Conservation (phyloP, 2,113 vertebrate genomes). For the Myrmecobius fasciatus region DNA sequence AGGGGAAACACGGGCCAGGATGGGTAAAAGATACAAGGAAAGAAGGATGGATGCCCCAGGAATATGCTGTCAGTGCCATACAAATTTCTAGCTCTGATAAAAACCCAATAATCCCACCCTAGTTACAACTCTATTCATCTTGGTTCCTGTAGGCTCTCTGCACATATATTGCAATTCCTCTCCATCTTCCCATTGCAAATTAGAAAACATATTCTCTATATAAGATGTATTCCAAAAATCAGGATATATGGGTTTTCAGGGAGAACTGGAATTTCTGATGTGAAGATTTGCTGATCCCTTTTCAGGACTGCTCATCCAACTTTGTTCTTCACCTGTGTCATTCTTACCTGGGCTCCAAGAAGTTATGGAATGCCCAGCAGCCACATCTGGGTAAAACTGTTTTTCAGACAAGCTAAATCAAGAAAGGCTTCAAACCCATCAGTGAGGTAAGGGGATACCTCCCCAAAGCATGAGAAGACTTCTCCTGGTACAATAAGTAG, state of each 20-base stretch:
- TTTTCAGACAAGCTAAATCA: background rate
- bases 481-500: background rate
- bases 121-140: background rate
- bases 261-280: background rate
- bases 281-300: too few species aligned
- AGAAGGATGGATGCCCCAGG: background rate
- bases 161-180: background rate
- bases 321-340: background rate
- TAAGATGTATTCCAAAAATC: background rate
- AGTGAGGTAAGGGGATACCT: background rate
- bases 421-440: background rate
- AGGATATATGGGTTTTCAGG: background rate
- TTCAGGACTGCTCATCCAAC: too few species aligned
- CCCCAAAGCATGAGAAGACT: background rate
- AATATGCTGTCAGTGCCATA: background rate
- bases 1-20: background rate
- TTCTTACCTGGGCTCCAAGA: background rate
- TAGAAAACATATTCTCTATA: background rate
- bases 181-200: background rate
- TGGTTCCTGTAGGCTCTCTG: background rate
- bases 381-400: background rate
- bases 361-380: background rate
- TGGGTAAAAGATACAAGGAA: background rate
- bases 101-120: background rate
- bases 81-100: background rate